Evolutionary conservation across 1,140 invertebrate genomes (phyloP).

Genomic region (Holotrichia oblita): DNA sequence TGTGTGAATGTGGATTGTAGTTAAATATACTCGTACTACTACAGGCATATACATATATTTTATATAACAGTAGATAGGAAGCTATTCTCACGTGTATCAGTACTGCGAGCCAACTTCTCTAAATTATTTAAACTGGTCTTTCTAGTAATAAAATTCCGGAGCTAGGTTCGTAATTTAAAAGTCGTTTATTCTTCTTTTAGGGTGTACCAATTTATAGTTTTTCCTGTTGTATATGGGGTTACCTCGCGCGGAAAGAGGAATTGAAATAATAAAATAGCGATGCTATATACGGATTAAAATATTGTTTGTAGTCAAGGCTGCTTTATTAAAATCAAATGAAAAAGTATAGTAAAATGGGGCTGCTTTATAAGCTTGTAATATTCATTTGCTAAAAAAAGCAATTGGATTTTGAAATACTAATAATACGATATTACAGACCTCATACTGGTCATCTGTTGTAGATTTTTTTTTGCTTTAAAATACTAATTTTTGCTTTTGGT

Average conservation of each 20-base stretch:
- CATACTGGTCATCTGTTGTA: no score
- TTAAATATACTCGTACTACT: no score
- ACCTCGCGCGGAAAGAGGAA: background rate
- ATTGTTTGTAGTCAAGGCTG: background rate
- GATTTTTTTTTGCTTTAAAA: no score
- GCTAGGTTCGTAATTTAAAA: background rate
- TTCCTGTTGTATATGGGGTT: background rate
- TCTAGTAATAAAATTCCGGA: background rate
- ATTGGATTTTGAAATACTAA: no score
- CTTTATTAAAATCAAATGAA: background rate
- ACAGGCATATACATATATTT: no score
- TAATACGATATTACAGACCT: no score
- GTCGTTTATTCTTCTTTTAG: constrained; percentile 8
- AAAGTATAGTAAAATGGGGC: background rate
- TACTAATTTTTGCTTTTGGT: no score
- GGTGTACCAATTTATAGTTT: background rate
- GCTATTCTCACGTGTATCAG: no score
- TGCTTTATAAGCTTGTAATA: background rate
- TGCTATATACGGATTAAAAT: background rate
- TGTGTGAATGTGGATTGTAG: no score
- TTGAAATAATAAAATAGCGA: background rate
- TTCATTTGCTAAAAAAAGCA: no score
- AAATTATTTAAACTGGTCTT: constrained; percentile 7
- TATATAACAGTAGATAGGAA: no score
- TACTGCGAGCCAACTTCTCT: background rate